Percentiles rank a stretch among this genome's conserved stretches.
Evolutionary conservation across 2,113 vertebrate genomes (phyloP).

Genomic region (Rhabdornis inornatus): DNA sequence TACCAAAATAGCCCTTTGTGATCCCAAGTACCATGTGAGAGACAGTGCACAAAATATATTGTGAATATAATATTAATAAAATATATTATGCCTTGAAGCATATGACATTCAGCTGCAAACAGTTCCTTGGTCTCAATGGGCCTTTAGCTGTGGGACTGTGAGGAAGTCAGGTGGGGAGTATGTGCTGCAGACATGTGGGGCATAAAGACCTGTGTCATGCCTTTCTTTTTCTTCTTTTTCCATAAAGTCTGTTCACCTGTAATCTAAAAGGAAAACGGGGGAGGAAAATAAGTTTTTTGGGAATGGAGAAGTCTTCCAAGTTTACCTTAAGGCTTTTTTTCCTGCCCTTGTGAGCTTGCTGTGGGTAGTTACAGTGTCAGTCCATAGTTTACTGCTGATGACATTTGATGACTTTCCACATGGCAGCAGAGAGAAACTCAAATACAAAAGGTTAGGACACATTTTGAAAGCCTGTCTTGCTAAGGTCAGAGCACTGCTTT

Average conservation of each 20-base stretch:
- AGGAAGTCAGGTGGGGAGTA: not conserved
- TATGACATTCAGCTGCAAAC: not conserved
- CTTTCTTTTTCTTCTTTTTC: not conserved
- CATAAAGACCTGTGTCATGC: not conserved
- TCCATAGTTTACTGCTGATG: not conserved
- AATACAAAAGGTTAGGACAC: not conserved
- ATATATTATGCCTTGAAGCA: not conserved
- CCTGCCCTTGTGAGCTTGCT: not conserved
- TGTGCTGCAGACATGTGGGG: not conserved
- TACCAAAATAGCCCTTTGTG: not conserved
- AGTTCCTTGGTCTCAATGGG: not conserved
- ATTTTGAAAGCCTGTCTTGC: not conserved
- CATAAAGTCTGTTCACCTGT: not conserved
- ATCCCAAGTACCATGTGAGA: not conserved
- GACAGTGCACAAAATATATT: rapidly evolving
- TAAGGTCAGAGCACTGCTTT: not conserved
- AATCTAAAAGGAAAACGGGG: not conserved
- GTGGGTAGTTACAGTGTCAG: rapidly evolving
- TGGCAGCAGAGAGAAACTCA: not conserved
- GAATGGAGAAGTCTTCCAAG: not conserved
- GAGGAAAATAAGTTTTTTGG: not conserved
- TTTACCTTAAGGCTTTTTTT: not conserved
- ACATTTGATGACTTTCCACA: not conserved
- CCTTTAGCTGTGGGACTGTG: not conserved
- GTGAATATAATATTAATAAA: not conserved